Base-by-base conservation (phyloP, 2,888 invertebrate genomes). In the Drosophila borealis region DNA sequence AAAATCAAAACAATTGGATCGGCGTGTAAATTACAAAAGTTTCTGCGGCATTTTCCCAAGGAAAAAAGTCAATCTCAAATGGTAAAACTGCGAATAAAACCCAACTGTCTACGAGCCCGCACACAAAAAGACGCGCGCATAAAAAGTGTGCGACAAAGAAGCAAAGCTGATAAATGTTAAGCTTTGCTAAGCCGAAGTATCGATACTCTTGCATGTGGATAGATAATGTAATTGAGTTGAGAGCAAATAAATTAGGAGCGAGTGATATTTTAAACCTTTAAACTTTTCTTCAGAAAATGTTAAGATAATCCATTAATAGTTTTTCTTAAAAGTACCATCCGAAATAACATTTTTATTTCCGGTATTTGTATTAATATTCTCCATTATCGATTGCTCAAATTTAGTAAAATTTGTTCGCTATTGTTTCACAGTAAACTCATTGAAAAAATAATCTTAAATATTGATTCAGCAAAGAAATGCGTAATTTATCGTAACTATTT, bases 21-120 rank as follows among this genome's bases (percentile, higher is more conserved):
- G 36, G 61, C 69, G 67, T 62, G 60, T 63, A 65, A 74, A 67
- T 69, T 49, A 60, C 76, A 62, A 34, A 74, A 65, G 74, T 81
- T 64, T 75, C 62, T 60, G 62, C 68, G 53, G 68, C 57, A 82
- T 53, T 71, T 73, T 71, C 63, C 55, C 78, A 68, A 81, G 63
- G 74, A 75, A 78, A 74, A 69, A 78, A 80, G 78, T 80, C 72
- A 64, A 88, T 88, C 79, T 88, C 85, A 88, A 86, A 88, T 86
- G 89, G 89, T 86, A 86, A 88, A 68, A 50, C 65, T 19, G 48
- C 60, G 54, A 53, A 67, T 54, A 64, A 69, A 69, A 69, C 41
- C 63, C 59, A 73, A 78, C 54, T 48, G 70, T 75, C 64, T 75
- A 14, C 70, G 45, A 56, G 25, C 41, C 9, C 11, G n/a, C 51